Percentiles rank a stretch among this genome's conserved stretches.
Evolutionary conservation across 2,797 vertebrate genomes (phyloP).

Genomic region (Eupleurogrammus muticus): DNA sequence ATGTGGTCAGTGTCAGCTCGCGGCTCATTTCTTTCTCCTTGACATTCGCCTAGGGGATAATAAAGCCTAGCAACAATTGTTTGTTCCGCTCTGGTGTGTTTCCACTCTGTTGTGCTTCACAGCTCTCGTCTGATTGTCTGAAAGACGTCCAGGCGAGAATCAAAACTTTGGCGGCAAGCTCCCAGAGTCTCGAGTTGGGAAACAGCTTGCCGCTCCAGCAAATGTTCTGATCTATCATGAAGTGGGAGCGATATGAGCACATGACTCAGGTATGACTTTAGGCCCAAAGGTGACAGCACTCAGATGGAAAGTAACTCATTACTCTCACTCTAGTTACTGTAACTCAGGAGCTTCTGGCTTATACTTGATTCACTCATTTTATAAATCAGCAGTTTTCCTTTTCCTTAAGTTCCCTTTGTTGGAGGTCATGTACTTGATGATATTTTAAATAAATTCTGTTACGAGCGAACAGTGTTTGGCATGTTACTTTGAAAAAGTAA

Average conservation of each 20-base stretch:
- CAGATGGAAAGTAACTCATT: not conserved
- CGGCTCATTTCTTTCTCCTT: constrained; percentile 52
- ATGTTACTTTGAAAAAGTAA: too few species aligned
- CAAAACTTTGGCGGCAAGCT: constrained; percentile 23
- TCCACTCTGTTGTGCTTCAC: constrained; percentile 56
- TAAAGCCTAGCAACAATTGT: constrained; percentile 70
- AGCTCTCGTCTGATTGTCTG: constrained; percentile 29
- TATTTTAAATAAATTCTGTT: too few species aligned
- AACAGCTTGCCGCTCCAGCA: constrained; percentile 26
- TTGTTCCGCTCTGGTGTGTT: constrained; percentile 65
- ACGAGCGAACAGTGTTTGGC: too few species aligned
- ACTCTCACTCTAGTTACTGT: too few species aligned
- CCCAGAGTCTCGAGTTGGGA: constrained; percentile 21
- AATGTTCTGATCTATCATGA: constrained; percentile 45
- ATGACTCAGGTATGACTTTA: constrained; percentile 38
- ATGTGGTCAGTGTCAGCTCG: constrained; percentile 54
- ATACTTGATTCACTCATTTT: too few species aligned
- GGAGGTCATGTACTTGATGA: too few species aligned
- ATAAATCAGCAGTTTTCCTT: too few species aligned
- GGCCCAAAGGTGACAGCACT: constrained; percentile 19
- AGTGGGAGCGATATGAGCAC: constrained; percentile 35
- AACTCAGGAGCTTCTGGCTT: too few species aligned
- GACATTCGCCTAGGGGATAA: constrained; percentile 50
- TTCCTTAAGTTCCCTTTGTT: too few species aligned
- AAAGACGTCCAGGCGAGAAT: constrained; percentile 50